Conservation (phyloP, 1,140 invertebrate genomes). For the Drosophila sechellia region DNA sequence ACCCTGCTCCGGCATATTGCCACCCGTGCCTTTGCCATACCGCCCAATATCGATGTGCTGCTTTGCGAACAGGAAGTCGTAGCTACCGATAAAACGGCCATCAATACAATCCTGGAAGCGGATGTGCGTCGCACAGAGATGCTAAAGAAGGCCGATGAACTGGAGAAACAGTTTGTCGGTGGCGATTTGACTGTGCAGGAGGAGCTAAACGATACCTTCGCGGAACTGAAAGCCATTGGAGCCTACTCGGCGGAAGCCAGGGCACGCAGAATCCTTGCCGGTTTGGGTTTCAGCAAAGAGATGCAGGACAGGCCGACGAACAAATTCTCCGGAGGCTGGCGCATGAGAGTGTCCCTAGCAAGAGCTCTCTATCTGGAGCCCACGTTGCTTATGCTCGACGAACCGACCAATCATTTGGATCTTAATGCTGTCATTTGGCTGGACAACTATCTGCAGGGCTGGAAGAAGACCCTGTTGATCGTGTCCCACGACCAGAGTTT, state of each 20-base stretch:
- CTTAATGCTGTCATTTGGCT: constrained; percentile 99
- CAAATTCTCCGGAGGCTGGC: constrained; percentile 99
- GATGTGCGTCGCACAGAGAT: constrained; percentile 95
- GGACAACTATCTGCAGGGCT: constrained; percentile 98
- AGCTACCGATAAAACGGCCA: constrained; percentile 95
- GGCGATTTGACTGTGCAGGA: constrained; percentile 90
- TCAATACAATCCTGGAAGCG: constrained; percentile 96
- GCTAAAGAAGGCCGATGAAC: constrained; percentile 92
- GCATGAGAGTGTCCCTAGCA: constrained; percentile 98
- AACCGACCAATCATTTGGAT: constrained; percentile 98
- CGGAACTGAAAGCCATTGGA: constrained; percentile 97
- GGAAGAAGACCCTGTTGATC: constrained; percentile 98
- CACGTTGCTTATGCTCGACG: constrained; percentile 97
- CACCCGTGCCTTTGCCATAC: constrained; percentile 94
- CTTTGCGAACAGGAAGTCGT: constrained; percentile 99
- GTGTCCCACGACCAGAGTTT: constrained; percentile 99
- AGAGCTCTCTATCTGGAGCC: constrained; percentile 96
- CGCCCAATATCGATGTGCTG: constrained; percentile 98
- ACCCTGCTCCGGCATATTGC: constrained; percentile 97
- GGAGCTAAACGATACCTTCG: constrained; percentile 95
- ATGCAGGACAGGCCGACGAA: constrained; percentile 98
- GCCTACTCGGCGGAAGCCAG: constrained; percentile 98
- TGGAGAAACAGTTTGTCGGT: constrained; percentile 89
- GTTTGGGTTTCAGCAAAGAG: constrained; percentile 96
- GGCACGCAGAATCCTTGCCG: constrained; percentile 97